These are phyloP conservation scores for Chelidonichthys spinosus DNA, from an alignment of 2,797 vertebrate species.

Conservation along the genomic window DNA sequence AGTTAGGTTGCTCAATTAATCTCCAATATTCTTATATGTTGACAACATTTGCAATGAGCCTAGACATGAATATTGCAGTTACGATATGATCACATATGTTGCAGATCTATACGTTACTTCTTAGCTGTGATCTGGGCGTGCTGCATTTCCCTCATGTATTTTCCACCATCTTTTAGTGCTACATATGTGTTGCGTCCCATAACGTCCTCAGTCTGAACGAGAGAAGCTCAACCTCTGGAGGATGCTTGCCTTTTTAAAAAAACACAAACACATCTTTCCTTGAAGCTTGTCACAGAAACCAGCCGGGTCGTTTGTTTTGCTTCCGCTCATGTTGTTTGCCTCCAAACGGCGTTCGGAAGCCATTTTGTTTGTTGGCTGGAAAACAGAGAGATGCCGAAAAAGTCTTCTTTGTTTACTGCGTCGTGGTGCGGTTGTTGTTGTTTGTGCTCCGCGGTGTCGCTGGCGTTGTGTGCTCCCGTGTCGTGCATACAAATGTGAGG, in stretches of 20 bases:
- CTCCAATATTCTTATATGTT: neutral
- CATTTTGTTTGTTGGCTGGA: constrained; percentile 75
- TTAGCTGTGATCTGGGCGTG: constrained; percentile 2
- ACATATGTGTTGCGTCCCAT: neutral
- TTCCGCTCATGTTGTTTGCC: constrained; percentile 41
- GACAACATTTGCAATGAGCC: neutral
- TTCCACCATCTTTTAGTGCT: neutral
- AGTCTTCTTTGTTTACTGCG: constrained; percentile 69
- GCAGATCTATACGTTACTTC: neutral
- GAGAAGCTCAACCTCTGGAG: neutral
- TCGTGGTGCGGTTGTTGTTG: constrained; percentile 57
- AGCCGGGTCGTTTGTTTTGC: constrained; percentile 13
- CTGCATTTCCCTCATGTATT: constrained; percentile 5
- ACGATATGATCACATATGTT: neutral
- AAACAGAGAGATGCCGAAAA: constrained; percentile 59
- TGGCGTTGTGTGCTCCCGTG: constrained; percentile 54
- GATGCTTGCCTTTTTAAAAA: constrained; percentile 13
- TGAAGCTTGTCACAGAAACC: constrained; percentile 26
- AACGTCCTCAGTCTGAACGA: neutral
- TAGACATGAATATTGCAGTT: neutral
- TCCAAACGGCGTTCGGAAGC: constrained; percentile 53
- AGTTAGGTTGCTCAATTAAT: neutral
- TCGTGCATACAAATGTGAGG: constrained; percentile 52
- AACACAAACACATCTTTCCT: neutral
- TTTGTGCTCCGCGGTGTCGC: constrained; percentile 47